phyloP scores from a whole-genome alignment of 2,113 vertebrate species.

The Eptesicus fuscus region DNA sequence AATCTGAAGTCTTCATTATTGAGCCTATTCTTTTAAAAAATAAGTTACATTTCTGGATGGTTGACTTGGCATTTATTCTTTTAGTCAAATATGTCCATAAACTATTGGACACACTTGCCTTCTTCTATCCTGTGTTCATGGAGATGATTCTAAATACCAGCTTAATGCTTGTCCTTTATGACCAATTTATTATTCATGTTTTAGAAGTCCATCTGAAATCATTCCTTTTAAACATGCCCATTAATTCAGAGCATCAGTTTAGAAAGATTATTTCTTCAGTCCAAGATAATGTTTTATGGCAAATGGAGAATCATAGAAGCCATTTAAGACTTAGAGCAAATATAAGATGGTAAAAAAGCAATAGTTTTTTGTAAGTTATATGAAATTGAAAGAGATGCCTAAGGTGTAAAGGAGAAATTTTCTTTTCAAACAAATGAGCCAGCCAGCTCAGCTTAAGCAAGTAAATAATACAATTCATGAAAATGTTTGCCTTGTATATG shows the following conservation, averaged over 20 bases:
- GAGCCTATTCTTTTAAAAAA: slow-evolving; percentile 25
- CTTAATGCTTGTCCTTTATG: slow-evolving; percentile 36
- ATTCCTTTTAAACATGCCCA: slow-evolving; percentile 40
- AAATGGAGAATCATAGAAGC: neutral
- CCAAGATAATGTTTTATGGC: slow-evolving; percentile 3
- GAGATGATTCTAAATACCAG: slow-evolving; percentile 14
- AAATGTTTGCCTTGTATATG: neutral
- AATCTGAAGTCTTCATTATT: slow-evolving; percentile 23
- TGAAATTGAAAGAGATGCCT: slow-evolving; percentile 42
- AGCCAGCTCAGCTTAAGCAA: slow-evolving; percentile 15
- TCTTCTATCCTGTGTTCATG: neutral
- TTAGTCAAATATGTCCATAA: slow-evolving; percentile 4
- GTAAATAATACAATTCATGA: slow-evolving; percentile 45
- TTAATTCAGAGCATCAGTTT: slow-evolving; percentile 56
- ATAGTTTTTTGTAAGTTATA: slow-evolving; percentile 1
- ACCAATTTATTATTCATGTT: slow-evolving; percentile 53
- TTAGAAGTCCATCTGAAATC: slow-evolving; percentile 51
- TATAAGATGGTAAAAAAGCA: neutral
- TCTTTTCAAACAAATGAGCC: slow-evolving; percentile 30
- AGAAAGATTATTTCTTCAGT: slow-evolving; percentile 37
- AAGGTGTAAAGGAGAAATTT: slow-evolving; percentile 9
- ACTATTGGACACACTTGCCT: neutral
- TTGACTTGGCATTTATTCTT: neutral
- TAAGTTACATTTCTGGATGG: slow-evolving; percentile 9
- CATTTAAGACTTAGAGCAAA: slow-evolving; percentile 46